Conservation (phyloP, 2,888 invertebrate species). For the Callyntrura guangdongensis region DNA sequence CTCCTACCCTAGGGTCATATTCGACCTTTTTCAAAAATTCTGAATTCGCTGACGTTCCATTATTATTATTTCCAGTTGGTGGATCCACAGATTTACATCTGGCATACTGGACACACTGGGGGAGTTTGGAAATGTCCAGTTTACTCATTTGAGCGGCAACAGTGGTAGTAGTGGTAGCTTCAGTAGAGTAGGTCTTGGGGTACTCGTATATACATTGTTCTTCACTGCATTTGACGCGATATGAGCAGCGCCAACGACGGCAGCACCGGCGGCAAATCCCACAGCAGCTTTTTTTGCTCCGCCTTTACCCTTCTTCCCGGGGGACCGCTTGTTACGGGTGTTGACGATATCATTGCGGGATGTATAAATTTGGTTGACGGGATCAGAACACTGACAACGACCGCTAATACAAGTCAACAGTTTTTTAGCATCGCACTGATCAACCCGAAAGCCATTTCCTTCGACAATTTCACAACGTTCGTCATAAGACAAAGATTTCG, state of each 20-base stretch:
- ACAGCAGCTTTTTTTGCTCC: slow-evolving; percentile 54
- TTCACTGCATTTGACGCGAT: neutral
- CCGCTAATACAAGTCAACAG: slow-evolving; percentile 52
- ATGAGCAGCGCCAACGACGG: slow-evolving; percentile 46
- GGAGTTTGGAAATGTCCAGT: slow-evolving; percentile 59
- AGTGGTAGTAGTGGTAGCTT: slow-evolving; percentile 13
- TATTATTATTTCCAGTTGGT: neutral
- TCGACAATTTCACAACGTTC: slow-evolving; percentile 62
- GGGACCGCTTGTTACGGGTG: slow-evolving; percentile 36
- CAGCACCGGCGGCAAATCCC: slow-evolving; percentile 59
- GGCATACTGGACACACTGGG: slow-evolving; percentile 59
- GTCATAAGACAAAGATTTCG: slow-evolving; percentile 17
- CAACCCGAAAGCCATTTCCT: slow-evolving; percentile 48
- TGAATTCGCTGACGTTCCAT: neutral
- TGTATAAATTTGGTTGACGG: slow-evolving; percentile 53
- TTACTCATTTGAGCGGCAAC: slow-evolving; percentile 27
- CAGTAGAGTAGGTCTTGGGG: neutral
- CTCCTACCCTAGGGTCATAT: slow-evolving; percentile 64
- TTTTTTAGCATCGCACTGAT: slow-evolving; percentile 53
- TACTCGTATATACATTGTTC: neutral
- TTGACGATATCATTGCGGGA: slow-evolving; percentile 45
- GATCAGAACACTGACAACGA: slow-evolving; percentile 60
- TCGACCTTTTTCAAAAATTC: slow-evolving; percentile 28
- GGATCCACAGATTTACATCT: slow-evolving; percentile 21
- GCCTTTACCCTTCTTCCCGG: slow-evolving; percentile 53